These are phyloP conservation scores for Lypha dubia DNA, from an alignment of 2,888 invertebrate genomes.

Conservation along the genomic window DNA sequence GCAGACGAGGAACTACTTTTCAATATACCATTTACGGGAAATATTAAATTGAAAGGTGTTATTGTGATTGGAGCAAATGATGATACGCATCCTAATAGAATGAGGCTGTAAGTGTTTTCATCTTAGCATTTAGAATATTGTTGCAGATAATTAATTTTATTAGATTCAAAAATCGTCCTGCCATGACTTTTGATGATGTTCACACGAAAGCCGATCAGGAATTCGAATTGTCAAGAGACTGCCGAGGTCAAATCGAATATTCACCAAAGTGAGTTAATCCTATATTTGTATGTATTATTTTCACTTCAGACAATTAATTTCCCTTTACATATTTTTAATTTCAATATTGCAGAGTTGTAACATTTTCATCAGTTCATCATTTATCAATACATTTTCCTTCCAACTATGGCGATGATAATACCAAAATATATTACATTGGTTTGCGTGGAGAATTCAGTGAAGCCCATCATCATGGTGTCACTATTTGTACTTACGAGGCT, in stretches of 20 bases:
- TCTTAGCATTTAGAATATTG: neutral
- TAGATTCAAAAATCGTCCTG: slow-evolving; percentile 96
- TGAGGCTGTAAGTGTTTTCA: slow-evolving; percentile 89
- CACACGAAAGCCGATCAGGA: slow-evolving; percentile 91
- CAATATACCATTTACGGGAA: slow-evolving; percentile 98
- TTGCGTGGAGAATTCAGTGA: slow-evolving; percentile 95
- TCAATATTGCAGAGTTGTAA: slow-evolving; percentile 93
- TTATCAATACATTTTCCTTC: slow-evolving; percentile 94
- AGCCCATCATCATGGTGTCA: slow-evolving; percentile 93
- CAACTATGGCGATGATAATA: slow-evolving; percentile 93
- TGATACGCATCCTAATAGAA: slow-evolving; percentile 91
- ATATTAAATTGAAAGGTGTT: slow-evolving; percentile 97
- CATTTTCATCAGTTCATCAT: slow-evolving; percentile 95
- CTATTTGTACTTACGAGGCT: slow-evolving; percentile 95
- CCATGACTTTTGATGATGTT: slow-evolving; percentile 97
- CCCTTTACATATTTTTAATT: neutral
- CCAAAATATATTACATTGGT: slow-evolving; percentile 95
- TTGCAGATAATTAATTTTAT: slow-evolving; percentile 24
- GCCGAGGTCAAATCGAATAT: slow-evolving; percentile 92
- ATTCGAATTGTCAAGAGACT: slow-evolving; percentile 93
- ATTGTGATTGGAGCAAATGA: slow-evolving; percentile 95
- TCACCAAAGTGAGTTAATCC: slow-evolving; percentile 89
- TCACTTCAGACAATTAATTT: too few relatives aligned
- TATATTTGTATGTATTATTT: too few relatives aligned
- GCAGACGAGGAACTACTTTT: slow-evolving; percentile 97